phyloP scores from a whole-genome alignment of 2,113 vertebrate species.

The Amazona vittata region DNA sequence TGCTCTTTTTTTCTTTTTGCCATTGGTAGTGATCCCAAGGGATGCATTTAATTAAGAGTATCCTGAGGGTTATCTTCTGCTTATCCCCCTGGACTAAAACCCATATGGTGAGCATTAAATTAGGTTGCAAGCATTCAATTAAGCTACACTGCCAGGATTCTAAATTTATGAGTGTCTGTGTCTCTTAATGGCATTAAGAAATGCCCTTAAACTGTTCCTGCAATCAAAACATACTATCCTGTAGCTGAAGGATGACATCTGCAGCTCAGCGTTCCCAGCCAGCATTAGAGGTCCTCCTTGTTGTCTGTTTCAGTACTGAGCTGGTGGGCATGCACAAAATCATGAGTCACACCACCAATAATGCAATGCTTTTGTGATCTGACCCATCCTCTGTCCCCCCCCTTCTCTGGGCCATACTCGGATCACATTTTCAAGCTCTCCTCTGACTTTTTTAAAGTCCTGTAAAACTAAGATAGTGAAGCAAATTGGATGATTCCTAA shows the following conservation, averaged over 20 bases:
- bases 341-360: background rate
- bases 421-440: background rate
- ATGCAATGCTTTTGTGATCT: background rate
- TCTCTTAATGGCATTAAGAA: background rate
- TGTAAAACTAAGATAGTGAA: background rate
- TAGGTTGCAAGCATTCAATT: background rate
- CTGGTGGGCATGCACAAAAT: background rate
- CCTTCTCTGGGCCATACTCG: background rate
- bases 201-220: background rate
- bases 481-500: background rate
- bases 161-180: background rate
- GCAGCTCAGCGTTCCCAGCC: rapidly evolving
- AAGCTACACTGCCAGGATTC: background rate
- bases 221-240: background rate
- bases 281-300: rapidly evolving
- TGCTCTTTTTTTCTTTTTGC: background rate
- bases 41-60: constrained; percentile 14
- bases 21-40: constrained; percentile 5
- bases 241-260: background rate
- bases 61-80: constrained; percentile 23
- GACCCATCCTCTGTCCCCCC: background rate
- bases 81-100: background rate
- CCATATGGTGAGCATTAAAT: constrained; percentile 46
- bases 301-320: background rate
- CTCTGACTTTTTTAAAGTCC: background rate